Base-by-base conservation (phyloP, 2,113 vertebrate species). In the Rhinolophus sinicus region DNA sequence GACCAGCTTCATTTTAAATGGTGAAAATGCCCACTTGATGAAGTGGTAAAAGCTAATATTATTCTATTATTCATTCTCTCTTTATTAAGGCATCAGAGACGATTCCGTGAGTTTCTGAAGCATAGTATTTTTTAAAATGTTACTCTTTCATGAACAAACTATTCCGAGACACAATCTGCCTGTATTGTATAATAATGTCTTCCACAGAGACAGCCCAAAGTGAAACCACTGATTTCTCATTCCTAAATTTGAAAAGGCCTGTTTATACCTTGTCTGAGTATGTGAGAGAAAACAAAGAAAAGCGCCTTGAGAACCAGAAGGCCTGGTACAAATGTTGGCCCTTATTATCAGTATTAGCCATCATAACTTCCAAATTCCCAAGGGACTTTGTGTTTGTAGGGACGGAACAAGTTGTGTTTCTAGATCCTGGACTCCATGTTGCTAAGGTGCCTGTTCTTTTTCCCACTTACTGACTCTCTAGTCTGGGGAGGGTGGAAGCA, bases 41-140 rank as follows among this genome's bases (percentile, higher is more conserved):
- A 94, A 96, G 70, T 89, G 28, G 81, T 33, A 26, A 89, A 96
- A 95, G 86, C 76, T 75, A 92, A 80, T 83, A 92, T 96, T 80
- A 91, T 92, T 97, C 89, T 93, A 95, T 93, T 94, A 93, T 88
- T 95, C 85, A 88, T 22, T 95, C 75, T n/a, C 50, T 97, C 93
- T 96, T 96, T 92, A 88, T 90, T 87, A 90, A 93, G 70, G 58
- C 69, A 88, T 83, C 62, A 24, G 76, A 97, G 47, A 62, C 94
- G 62, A 97, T 93, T 90, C 86, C 75, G 21, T 58, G 81, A 88
- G 75, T 88, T 94, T 87, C 93, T n/a, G 16, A 86, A 86, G 69
- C 38, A 64, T n/a, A 9, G 35, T 82, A 56, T 50, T 94, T 92
- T 93, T 94, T 75, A 50, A 38, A 33, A 67, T 87, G 92, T 70